phyloP scores from a whole-genome alignment of 2,888 invertebrate species.

The Diarsia dahlii region DNA sequence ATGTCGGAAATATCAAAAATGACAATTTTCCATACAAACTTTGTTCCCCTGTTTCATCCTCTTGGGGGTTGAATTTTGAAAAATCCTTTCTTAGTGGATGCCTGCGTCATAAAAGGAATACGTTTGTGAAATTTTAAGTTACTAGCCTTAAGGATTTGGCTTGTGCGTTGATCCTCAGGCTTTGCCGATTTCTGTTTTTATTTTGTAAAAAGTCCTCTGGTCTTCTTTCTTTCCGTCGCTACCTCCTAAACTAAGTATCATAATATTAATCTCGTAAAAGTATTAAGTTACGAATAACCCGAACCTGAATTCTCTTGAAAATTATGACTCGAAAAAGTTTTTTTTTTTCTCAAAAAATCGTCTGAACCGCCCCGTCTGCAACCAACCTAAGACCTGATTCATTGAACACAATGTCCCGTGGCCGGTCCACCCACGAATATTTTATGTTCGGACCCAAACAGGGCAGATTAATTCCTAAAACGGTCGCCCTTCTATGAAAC shows the following conservation, averaged over 20 bases:
- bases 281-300: no score
- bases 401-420: constrained; percentile 50
- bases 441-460: constrained; percentile 60
- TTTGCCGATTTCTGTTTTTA: no score
- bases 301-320: not conserved
- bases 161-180: no score
- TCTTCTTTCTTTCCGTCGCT: not conserved
- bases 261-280: no score
- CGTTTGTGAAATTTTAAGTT: no score
- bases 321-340: not conserved
- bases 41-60: no score
- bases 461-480: constrained; percentile 67
- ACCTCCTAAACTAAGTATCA: not conserved
- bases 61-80: no score
- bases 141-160: no score
- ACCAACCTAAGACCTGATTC: constrained; percentile 41
- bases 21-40: no score
- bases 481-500: constrained; percentile 50
- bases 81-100: no score
- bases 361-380: constrained; percentile 3
- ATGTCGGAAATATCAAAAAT: no score
- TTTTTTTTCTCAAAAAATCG: not conserved
- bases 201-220: not conserved
- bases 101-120: no score
- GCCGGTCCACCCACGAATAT: constrained; percentile 54